Evolutionary conservation across 2,888 invertebrate genomes (phyloP).

Genomic region (Nezara viridula): DNA sequence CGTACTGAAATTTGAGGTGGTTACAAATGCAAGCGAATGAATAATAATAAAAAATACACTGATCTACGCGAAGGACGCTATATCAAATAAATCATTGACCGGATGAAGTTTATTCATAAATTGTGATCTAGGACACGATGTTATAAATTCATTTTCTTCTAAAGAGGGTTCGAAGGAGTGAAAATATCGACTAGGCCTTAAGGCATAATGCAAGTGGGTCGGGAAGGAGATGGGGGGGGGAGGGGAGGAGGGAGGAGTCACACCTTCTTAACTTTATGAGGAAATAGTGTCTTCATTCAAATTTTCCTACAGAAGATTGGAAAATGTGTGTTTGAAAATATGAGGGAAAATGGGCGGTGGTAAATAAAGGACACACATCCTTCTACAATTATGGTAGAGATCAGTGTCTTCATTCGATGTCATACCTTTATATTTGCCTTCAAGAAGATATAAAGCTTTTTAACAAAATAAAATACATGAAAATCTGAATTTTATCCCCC

Average conservation of each 20-base stretch:
- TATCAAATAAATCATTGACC: neutral
- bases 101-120: neutral
- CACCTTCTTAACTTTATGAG: neutral
- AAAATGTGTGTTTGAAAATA: neutral
- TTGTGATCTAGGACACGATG: neutral
- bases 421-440: no score
- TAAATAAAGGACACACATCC: no score
- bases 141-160: neutral
- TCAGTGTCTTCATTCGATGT: no score
- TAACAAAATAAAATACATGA: no score
- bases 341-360: neutral
- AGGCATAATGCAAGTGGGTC: neutral
- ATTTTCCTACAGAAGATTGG: neutral
- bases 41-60: neutral
- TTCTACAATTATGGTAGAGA: no score
- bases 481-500: no score
- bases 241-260: no score
- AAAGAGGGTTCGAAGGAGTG: neutral
- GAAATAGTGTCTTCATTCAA: neutral
- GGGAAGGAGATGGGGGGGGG: no score
- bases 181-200: neutral
- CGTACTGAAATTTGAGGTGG: neutral
- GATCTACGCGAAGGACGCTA: neutral
- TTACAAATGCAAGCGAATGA: neutral
- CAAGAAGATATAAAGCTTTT: no score